Evolutionary conservation across 1,140 invertebrate species (phyloP).

Genomic region (Drosophila busckii): DNA sequence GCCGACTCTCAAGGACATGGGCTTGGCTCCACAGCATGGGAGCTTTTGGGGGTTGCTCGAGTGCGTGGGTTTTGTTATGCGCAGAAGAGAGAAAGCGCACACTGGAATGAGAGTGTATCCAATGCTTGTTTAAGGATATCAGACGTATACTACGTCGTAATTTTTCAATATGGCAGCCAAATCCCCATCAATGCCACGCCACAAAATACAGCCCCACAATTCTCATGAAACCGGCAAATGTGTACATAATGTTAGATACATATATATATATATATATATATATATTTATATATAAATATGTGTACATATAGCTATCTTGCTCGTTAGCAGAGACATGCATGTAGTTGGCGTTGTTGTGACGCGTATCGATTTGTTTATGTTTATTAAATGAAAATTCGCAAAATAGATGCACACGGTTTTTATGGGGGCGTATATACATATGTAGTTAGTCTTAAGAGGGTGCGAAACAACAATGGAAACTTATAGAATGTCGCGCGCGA

Average conservation of each 20-base stretch:
- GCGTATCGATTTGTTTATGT: constrained; percentile 76
- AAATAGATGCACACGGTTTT: constrained; percentile 12
- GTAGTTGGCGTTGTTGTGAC: constrained; percentile 56
- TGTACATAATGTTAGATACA: constrained; percentile 15
- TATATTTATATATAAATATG: constrained; percentile 1
- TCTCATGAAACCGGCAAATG: constrained; percentile 32
- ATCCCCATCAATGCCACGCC: constrained; percentile 21
- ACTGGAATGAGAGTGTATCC: not conserved
- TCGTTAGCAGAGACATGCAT: constrained; percentile 6
- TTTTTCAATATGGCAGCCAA: constrained; percentile 49
- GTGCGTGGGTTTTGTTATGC: constrained; percentile 26
- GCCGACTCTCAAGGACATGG: constrained; percentile 54
- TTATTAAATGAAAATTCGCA: constrained; percentile 67
- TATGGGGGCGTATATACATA: constrained; percentile 3
- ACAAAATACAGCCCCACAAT: constrained; percentile 23
- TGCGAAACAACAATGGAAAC: constrained; percentile 27
- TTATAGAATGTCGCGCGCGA: no score
- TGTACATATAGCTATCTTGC: not conserved
- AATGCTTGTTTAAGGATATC: constrained; percentile 39
- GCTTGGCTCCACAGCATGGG: not conserved
- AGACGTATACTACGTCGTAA: constrained; percentile 58
- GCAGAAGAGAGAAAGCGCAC: not conserved
- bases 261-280: not conserved
- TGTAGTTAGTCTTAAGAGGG: constrained; percentile 4
- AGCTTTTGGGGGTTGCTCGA: constrained; percentile 4